These are phyloP conservation scores for Drosophila bocqueti DNA, from an alignment of 1,140 invertebrate species.

Conservation along the genomic window DNA sequence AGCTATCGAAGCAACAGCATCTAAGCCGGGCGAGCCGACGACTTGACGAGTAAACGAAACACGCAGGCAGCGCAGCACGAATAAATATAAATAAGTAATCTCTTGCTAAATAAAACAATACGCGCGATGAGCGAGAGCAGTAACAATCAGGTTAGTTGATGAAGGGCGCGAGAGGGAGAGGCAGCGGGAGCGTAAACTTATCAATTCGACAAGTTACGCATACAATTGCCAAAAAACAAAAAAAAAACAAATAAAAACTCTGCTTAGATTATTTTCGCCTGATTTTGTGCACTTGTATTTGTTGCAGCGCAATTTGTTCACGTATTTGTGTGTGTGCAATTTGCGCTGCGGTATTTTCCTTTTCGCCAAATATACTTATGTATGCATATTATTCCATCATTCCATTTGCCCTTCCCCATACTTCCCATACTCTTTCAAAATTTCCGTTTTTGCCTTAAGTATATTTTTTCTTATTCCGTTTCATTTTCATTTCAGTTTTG, in stretches of 20 bases:
- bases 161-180: slow-evolving; percentile 3
- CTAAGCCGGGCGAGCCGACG: slow-evolving; percentile 12
- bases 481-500: slow-evolving; percentile 80
- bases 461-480: slow-evolving; percentile 64
- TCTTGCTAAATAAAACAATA: slow-evolving; percentile 48
- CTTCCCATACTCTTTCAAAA: neutral
- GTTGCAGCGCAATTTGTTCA: slow-evolving; percentile 56
- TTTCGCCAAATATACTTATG: slow-evolving; percentile 1
- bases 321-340: slow-evolving; percentile 34
- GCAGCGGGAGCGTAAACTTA: slow-evolving; percentile 3
- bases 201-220: slow-evolving; percentile 42
- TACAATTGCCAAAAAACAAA: slow-evolving; percentile 26
- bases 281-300: slow-evolving; percentile 17
- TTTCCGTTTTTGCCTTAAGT: slow-evolving; percentile 48
- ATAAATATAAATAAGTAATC: slow-evolving; percentile 43
- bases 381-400: slow-evolving; percentile 1
- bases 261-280: slow-evolving; percentile 37
- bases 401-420: neutral
- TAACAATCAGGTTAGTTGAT: slow-evolving; percentile 73
- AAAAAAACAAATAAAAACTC: slow-evolving; percentile 19
- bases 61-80: slow-evolving; percentile 10
- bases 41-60: slow-evolving; percentile 10
- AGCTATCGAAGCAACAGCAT: slow-evolving; percentile 11
- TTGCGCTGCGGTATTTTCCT: slow-evolving; percentile 57
- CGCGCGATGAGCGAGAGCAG: slow-evolving; percentile 68